These are phyloP conservation scores for Thermophis baileyi DNA, from an alignment of 2,113 vertebrate species.

Conservation along the genomic window DNA sequence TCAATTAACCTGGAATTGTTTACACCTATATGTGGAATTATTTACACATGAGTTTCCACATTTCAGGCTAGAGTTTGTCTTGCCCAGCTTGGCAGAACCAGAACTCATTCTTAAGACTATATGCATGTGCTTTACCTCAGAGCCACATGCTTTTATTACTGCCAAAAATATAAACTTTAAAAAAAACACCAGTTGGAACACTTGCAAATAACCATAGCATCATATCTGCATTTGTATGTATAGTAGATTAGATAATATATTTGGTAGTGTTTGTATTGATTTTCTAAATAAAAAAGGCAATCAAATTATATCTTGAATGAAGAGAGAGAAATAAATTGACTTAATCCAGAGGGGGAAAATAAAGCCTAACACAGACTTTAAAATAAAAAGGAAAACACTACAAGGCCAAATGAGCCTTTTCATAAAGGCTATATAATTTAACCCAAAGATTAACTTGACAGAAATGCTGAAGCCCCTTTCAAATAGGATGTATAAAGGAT, in stretches of 20 bases:
- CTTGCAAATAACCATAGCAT: neutral
- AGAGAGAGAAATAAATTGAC: neutral
- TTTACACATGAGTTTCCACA: neutral
- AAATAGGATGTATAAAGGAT: neutral
- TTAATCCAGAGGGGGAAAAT: fast-evolving
- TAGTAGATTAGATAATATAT: neutral
- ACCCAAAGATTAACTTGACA: neutral
- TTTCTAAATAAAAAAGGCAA: neutral
- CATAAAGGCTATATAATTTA: neutral
- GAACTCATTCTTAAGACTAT: neutral
- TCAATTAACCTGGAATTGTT: neutral
- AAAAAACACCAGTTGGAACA: neutral
- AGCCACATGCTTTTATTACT: neutral
- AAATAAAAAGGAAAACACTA: neutral
- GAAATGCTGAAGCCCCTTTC: neutral
- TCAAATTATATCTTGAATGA: neutral
- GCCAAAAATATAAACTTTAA: neutral
- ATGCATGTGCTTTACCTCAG: neutral
- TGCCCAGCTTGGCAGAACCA: neutral
- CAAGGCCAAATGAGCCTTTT: neutral
- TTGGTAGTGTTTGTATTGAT: neutral
- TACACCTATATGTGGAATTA: neutral
- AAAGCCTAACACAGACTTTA: neutral
- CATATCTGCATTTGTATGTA: neutral
- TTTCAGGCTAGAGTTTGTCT: neutral